Base-by-base conservation (phyloP, 1,140 invertebrate genomes). In the Armadillidium nasatum region DNA sequence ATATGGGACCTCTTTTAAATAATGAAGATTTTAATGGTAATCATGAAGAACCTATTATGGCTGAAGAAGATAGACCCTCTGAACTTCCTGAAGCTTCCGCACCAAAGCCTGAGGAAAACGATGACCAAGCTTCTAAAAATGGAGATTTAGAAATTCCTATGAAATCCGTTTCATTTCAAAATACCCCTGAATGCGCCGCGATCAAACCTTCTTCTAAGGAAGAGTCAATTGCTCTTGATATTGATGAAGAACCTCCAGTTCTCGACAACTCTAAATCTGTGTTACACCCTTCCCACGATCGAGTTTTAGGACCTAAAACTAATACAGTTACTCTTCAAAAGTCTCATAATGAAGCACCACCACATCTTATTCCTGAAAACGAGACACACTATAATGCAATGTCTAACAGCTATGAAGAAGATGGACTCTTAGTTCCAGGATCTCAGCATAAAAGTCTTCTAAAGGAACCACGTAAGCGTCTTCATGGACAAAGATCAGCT, bases 1-100 rank as follows among this genome's bases (percentile, higher is more conserved):
- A 60, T 19, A 60, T 60, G 50, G 50, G 50, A 15, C 50, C 50
- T 60, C 50, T 60, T 19, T 19, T 60, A 13, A 13, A 60, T 13
- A 13, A 60, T 13, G 50, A 60, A 60, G 50, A 60, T 60, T 60
- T 60, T 19, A 60, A 60, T 60, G 50, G 50, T 19, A 60, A 60
- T 19, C 50, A 60, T 60, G 50, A 60, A 19, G 50, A 60, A 3
- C 50, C 50, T 19, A 15, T 60, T 60, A 60, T 1, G 50, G 3
- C 50, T 19, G 50, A 15, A 13, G 11, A 60, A 60, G 4, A 60
- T 60, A 13, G 50, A 7, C 50, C 50, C 11, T 15, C 50, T 19
- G 19, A 19, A 60, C 50, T 60, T 19, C 50, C 19, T 60, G 50
- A 13, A 33, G 33, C 33, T 33, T 33, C 33, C 6, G 33, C 50